phyloP scores from a whole-genome alignment of 2,797 vertebrate species.

The Triplophysa yarkandensis region DNA sequence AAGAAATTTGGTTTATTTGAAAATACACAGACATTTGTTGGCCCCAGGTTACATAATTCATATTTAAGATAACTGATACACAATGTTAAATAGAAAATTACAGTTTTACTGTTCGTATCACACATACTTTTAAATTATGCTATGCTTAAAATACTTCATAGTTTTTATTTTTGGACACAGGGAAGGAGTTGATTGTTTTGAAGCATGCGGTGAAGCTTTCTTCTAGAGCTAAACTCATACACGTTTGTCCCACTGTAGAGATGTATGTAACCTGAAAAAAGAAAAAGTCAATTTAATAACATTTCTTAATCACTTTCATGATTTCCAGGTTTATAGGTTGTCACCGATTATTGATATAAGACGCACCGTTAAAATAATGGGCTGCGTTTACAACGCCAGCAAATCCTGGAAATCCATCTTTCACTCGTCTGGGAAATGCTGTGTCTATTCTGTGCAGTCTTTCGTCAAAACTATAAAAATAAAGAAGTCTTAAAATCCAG shows the following conservation, averaged over 20 bases:
- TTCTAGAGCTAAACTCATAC: conserved; percentile 57
- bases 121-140: background rate
- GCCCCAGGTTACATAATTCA: background rate
- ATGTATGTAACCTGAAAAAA: conserved; percentile 66
- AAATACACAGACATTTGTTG: background rate
- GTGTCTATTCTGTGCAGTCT: conserved; percentile 71
- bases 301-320: background rate
- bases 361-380: conserved; percentile 74
- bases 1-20: background rate
- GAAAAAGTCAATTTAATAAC: conserved; percentile 1
- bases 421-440: conserved; percentile 71
- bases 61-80: background rate
- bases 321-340: background rate
- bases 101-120: background rate
- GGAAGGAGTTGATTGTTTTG: background rate
- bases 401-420: conserved; percentile 71
- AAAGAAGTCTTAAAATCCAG: background rate
- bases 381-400: conserved; percentile 74
- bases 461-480: conserved; percentile 79
- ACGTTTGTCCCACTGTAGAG: conserved; percentile 68
- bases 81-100: background rate
- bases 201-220: background rate
- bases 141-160: background rate
- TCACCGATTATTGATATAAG: background rate
- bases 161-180: background rate